Conservation (phyloP, 2,888 invertebrate genomes). For the Dynastes hyllus region DNA sequence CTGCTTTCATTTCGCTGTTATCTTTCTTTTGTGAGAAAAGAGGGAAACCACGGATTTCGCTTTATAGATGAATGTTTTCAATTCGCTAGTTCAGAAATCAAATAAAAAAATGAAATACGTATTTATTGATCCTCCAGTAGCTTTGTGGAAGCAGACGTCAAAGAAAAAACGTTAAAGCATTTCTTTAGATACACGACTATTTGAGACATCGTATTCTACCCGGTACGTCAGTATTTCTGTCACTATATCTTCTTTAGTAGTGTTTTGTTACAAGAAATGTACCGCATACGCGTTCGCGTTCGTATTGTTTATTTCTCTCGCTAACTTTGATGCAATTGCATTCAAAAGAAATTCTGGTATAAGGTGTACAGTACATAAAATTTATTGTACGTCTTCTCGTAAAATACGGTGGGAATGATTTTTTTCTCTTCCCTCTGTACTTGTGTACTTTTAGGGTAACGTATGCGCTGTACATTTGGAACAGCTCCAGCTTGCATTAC, state of each 20-base stretch:
- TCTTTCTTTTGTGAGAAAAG: too few species aligned
- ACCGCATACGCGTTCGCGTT: not conserved
- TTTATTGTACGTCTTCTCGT: slow-evolving; percentile 22
- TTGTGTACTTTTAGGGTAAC: not conserved
- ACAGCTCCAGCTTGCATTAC: too few species aligned
- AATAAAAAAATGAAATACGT: not conserved
- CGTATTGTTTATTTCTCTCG: not conserved
- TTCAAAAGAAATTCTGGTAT: slow-evolving; percentile 5
- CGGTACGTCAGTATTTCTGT: slow-evolving; percentile 3
- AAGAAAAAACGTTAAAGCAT: slow-evolving; percentile 6
- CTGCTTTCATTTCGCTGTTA: too few species aligned
- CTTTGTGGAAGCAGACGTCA: not conserved
- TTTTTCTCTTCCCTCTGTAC: not conserved
- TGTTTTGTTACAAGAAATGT: slow-evolving; percentile 13
- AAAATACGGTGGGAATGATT: not conserved
- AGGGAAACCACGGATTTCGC: too few species aligned
- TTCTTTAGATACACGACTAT: not conserved
- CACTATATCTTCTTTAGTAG: slow-evolving; percentile 23
- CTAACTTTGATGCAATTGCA: slow-evolving; percentile 15
- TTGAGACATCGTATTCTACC: not conserved
- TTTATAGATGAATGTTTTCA: not conserved
- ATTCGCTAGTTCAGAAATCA: not conserved
- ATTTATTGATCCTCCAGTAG: not conserved
- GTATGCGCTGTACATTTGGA: not conserved
- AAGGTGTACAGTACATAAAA: not conserved